Evolutionary conservation across 2,888 invertebrate genomes (phyloP).

Genomic region (Heteromurus nitidus): DNA sequence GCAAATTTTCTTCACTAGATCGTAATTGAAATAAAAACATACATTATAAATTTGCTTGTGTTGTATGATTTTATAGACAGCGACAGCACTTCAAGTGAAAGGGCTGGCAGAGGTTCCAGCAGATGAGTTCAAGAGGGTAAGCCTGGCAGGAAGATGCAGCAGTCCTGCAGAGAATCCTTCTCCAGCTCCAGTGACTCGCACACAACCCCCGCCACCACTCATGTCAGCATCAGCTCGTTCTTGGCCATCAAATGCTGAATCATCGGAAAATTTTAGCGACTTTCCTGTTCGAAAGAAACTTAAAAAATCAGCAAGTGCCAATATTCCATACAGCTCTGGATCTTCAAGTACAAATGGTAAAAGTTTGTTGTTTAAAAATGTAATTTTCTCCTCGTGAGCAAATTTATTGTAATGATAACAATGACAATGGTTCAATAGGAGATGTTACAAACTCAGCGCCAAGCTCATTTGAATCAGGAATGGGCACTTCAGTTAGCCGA

Average conservation of each 20-base stretch:
- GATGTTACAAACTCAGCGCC: slow-evolving; percentile 58
- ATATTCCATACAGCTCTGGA: slow-evolving; percentile 63
- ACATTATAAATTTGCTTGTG: slow-evolving; percentile 75
- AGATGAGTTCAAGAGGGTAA: slow-evolving; percentile 73
- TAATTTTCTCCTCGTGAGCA: neutral
- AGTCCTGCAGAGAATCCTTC: slow-evolving; percentile 43
- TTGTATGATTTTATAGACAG: slow-evolving; percentile 87
- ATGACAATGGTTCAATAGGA: slow-evolving; percentile 24
- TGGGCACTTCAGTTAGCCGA: slow-evolving; percentile 73
- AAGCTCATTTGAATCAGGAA: slow-evolving; percentile 73
- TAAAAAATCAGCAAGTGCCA: slow-evolving; percentile 72
- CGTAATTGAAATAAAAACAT: neutral
- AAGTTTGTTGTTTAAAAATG: neutral
- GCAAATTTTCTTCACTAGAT: neutral
- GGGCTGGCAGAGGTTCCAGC: slow-evolving; percentile 90
- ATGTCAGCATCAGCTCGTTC: slow-evolving; percentile 65
- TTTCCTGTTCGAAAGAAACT: slow-evolving; percentile 72
- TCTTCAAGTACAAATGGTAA: slow-evolving; percentile 73
- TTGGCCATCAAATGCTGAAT: slow-evolving; percentile 67
- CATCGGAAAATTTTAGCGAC: slow-evolving; percentile 62
- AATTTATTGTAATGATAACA: no score
- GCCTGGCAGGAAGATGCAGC: slow-evolving; percentile 52
- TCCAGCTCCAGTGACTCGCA: slow-evolving; percentile 33
- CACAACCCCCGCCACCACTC: slow-evolving; percentile 64
- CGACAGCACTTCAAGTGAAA: slow-evolving; percentile 90